Evolutionary conservation across 1,140 invertebrate genomes (phyloP).

Genomic region (Tenebrio molitor): DNA sequence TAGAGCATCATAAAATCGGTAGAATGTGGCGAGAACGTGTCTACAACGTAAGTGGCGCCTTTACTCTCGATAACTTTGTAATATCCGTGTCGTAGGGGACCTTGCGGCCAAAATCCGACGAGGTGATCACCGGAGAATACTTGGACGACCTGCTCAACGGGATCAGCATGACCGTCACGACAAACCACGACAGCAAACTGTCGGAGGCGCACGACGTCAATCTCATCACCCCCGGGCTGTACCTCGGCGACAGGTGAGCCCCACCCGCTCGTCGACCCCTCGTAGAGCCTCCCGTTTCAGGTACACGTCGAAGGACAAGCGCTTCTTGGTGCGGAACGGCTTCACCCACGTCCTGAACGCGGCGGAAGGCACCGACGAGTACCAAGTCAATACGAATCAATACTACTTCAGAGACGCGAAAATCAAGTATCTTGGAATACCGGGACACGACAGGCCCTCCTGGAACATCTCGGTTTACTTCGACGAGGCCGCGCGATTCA

Average conservation of each 20-base stretch:
- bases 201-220: conserved; percentile 39
- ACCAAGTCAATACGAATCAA: conserved; percentile 83
- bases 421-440: conserved; percentile 85
- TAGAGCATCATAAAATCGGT: not conserved
- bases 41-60: not conserved
- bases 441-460: conserved; percentile 80
- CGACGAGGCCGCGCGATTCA: conserved; percentile 82
- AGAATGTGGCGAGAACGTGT: conserved; percentile 39
- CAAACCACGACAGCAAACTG: conserved; percentile 9
- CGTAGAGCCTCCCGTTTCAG: conserved; percentile 67
- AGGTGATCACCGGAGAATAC: conserved; percentile 37
- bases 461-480: conserved; percentile 86
- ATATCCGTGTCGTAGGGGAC: conserved; percentile 27
- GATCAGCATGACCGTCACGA: no score
- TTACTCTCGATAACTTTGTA: not conserved
- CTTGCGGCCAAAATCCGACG: conserved; percentile 27
- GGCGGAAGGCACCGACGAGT: conserved; percentile 84
- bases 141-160: conserved; percentile 27
- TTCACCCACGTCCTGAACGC: conserved; percentile 91
- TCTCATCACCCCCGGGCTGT: conserved; percentile 22
- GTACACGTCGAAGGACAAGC: conserved; percentile 81
- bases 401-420: conserved; percentile 80
- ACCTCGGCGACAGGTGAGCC: conserved; percentile 20
- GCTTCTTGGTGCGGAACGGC: conserved; percentile 79
- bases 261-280: not conserved